Base-by-base conservation (phyloP, 2,797 vertebrate species). In the Gallinago solitaria region DNA sequence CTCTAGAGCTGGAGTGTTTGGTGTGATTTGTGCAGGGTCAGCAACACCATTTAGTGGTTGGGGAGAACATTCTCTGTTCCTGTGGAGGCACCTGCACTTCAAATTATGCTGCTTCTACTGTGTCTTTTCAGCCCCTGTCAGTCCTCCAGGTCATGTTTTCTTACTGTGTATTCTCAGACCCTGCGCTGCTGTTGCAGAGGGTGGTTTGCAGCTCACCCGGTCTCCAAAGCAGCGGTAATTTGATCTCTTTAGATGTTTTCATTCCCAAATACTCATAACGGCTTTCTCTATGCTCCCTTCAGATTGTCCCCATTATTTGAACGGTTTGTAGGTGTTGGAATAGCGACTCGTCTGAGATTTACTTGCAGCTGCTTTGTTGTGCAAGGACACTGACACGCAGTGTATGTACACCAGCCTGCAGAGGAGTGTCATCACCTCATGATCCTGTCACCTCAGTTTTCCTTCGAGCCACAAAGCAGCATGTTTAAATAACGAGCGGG, bases 401-500 rank as follows among this genome's bases (percentile, higher is more conserved):
- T 28, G 5, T 13, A 12, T 24, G 4, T 14, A 11, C 33, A 32
- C 2, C 6, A 35, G 11, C 50, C 48, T 11, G 9, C 41, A 63
- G 75, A 75, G 75, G 47, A 18, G 11, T 64, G 45, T 39, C 28
- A 67, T 56, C 35, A 43, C 28, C 32, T 78, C 16, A 2, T 12
- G 75, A 68, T 61, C 39, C 60, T 25, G 12, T 51, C 35, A 37
- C 27, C 37, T 47, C 45, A 18, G 13, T 73, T 91, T 68, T 61
- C 27, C 63, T 47, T 87, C 59, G 59, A n/a, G 73, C 45, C 50
- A 19, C 70, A 53, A 33, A 91, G 56, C 83, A 68, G 59, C 47
- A 37, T 3, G 0, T 19, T 39, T 61, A 57, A 63, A 11, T 14
- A 39, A 24, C 6, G 16, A 9, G 0, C 5, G 9, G 25, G 54